Evolutionary conservation across 2,113 vertebrate species (phyloP).

Genomic region (Ammodytes dubius): DNA sequence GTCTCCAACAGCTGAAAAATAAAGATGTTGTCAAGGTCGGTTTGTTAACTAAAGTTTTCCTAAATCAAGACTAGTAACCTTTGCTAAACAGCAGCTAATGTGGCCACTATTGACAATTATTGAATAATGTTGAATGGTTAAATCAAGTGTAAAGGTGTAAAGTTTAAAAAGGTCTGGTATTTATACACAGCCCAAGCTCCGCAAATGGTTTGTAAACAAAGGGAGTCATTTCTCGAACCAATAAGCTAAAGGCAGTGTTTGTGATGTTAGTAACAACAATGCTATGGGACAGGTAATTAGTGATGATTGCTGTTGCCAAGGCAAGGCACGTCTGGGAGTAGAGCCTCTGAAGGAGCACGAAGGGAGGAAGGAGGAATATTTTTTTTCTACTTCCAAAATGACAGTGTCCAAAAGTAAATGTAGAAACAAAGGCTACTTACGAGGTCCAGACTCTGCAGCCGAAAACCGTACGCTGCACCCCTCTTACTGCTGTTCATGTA

Average conservation of each 20-base stretch:
- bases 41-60: not conserved
- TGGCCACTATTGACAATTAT: not conserved
- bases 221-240: too few relatives aligned
- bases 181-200: too few relatives aligned
- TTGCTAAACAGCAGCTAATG: not conserved
- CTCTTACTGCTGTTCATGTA: slow-evolving; percentile 99
- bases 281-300: too few relatives aligned
- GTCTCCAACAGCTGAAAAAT: slow-evolving; percentile 93
- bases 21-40: not conserved
- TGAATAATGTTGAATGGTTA: not conserved
- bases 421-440: slow-evolving; percentile 78
- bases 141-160: too few relatives aligned
- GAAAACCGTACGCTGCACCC: slow-evolving; percentile 93
- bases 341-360: too few relatives aligned
- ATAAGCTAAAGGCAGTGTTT: too few relatives aligned
- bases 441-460: slow-evolving; percentile 94
- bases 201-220: too few relatives aligned
- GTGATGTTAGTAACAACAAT: too few relatives aligned
- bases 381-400: not conserved
- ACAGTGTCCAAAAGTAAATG: not conserved
- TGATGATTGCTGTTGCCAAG: too few relatives aligned
- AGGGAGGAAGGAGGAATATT: not conserved
- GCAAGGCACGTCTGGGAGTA: too few relatives aligned
- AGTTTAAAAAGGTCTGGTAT: too few relatives aligned
- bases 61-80: not conserved